A percentile compares a stretch with the other conserved stretches of the same genome.
Evolutionary conservation across 1,140 invertebrate species (phyloP).

Genomic region (Pantala flavescens): DNA sequence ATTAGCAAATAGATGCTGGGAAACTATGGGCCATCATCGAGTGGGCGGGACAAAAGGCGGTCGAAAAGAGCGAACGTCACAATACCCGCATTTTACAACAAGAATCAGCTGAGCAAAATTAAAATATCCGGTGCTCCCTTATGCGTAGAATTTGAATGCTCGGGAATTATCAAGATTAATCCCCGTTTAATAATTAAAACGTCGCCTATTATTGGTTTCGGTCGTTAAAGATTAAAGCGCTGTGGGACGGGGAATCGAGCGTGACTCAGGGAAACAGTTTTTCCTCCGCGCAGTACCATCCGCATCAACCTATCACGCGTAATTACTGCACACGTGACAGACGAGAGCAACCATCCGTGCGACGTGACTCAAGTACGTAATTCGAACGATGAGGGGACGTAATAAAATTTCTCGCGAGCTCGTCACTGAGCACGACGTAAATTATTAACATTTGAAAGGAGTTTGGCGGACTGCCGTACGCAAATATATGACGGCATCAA

Average conservation of each 20-base stretch:
- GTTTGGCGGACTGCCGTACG: not conserved
- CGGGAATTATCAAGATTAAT: too few relatives aligned
- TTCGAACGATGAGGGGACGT: not conserved
- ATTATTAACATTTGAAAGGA: constrained; percentile 2
- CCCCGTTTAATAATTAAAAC: not conserved
- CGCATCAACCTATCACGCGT: constrained; percentile 3
- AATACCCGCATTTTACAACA: too few relatives aligned
- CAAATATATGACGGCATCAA: not conserved
- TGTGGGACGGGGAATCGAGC: not conserved
- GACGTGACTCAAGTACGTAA: constrained; percentile 8
- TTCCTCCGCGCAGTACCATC: not conserved
- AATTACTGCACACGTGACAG: not conserved
- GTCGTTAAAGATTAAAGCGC: not conserved
- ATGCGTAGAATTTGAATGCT: too few relatives aligned
- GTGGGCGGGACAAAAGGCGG: too few relatives aligned
- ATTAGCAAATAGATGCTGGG: too few relatives aligned
- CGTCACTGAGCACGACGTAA: not conserved
- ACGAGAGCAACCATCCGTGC: not conserved
- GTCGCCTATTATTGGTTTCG: not conserved
- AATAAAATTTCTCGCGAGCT: not conserved
- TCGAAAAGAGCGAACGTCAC: too few relatives aligned
- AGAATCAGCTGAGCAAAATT: too few relatives aligned
- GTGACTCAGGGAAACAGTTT: not conserved
- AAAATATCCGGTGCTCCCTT: too few relatives aligned
- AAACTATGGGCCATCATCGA: too few relatives aligned